Percentiles rank a stretch among this genome's conserved stretches.
phyloP scores from a whole-genome alignment of 2,113 vertebrate genomes.

The Phrynocephalus versicolor region DNA sequence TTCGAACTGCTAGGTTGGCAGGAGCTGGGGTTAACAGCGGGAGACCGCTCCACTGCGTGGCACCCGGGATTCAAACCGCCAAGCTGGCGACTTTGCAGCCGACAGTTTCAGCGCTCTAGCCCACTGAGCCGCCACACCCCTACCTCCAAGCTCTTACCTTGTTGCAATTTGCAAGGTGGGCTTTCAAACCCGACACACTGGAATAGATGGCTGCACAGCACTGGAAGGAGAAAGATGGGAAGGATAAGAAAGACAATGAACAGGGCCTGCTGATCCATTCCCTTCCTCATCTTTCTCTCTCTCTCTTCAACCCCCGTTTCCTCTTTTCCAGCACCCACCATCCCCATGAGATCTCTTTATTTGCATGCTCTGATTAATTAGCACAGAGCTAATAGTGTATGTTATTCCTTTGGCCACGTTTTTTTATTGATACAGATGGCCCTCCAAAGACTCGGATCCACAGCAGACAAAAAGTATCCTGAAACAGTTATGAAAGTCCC shows the following conservation, averaged over 20 bases:
- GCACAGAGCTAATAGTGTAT: conserved; percentile 41
- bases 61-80: too few relatives aligned
- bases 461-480: conserved; percentile 33
- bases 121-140: too few relatives aligned
- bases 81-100: too few relatives aligned
- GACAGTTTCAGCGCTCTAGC: too few relatives aligned
- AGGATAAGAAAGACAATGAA: conserved; percentile 26
- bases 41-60: too few relatives aligned
- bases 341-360: conserved; percentile 26
- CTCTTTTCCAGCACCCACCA: neutral
- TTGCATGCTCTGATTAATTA: conserved; percentile 34
- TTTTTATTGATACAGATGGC: conserved; percentile 61
- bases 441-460: conserved; percentile 46
- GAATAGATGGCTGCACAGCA: conserved; percentile 97
- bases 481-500: conserved; percentile 27
- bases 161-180: conserved; percentile 95
- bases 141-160: conserved; percentile 82
- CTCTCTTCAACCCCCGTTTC: neutral
- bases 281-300: neutral
- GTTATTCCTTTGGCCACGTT: conserved; percentile 31
- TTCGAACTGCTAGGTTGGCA: too few relatives aligned
- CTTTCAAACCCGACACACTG: conserved; percentile 96
- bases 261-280: rapidly evolving
- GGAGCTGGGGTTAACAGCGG: too few relatives aligned
- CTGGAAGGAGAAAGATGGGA: conserved; percentile 67